These are phyloP conservation scores for Bombus consobrinus DNA, from an alignment of 1,140 invertebrate genomes.

Conservation along the genomic window DNA sequence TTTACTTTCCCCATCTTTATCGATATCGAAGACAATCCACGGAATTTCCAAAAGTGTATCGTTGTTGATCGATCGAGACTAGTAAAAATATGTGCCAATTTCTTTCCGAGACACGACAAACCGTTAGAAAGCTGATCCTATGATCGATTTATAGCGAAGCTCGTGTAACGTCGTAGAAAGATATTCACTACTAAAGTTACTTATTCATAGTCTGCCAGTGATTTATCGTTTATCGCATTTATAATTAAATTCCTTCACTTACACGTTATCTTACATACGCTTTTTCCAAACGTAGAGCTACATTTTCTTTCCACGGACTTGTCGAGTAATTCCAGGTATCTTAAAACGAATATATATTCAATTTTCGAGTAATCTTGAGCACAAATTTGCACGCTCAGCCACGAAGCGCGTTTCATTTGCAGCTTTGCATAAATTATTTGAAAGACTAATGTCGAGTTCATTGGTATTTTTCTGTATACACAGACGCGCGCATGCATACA, in stretches of 20 bases:
- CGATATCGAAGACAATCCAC: slow-evolving; percentile 4
- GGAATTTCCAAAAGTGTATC: background rate
- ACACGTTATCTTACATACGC: too few species aligned
- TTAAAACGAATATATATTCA: background rate
- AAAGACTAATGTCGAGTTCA: background rate
- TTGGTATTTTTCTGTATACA: background rate
- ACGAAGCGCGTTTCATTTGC: background rate
- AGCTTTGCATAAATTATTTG: background rate
- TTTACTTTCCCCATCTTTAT: background rate
- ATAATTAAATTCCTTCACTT: too few species aligned
- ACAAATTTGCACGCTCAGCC: background rate
- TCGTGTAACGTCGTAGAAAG: slow-evolving; percentile 25
- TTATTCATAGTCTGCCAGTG: too few species aligned
- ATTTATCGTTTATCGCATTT: too few species aligned
- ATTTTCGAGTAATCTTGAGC: background rate
- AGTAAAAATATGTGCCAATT: slow-evolving; percentile 21
- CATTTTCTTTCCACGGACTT: too few species aligned
- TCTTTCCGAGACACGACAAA: background rate
- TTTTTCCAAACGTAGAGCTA: too few species aligned
- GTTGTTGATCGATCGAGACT: background rate
- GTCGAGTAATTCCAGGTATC: too few species aligned
- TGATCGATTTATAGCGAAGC: background rate
- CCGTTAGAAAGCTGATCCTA: background rate
- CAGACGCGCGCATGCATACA: accelerated
- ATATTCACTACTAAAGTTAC: slow-evolving; percentile 28